Base-by-base conservation (phyloP, 2,113 vertebrate genomes). In the Callionymus lyra region DNA sequence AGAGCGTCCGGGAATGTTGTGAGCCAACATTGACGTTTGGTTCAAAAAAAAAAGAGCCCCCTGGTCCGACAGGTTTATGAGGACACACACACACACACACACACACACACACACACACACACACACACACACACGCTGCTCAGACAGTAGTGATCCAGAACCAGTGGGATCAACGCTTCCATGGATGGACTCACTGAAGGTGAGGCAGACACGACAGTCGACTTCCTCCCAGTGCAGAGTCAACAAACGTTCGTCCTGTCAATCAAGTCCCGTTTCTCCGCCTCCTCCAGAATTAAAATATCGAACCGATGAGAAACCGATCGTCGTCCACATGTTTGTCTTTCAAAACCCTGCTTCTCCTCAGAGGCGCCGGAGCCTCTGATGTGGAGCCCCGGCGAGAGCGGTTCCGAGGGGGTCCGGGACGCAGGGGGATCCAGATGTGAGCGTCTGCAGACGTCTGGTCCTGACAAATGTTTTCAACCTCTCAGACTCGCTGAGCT, bases 81-180 rank as follows among this genome's bases (percentile, higher is more conserved):
- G 47, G 16, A 11, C 67, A 18, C 31, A 15, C 40, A 11, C 35
- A 42, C 41, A 40, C n/a, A 16, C 14, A 34, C 10, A 34, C 41
- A 37, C 44, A 45, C 57, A 16, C 15, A 38, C 6, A 11, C n/a
- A n/a, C n/a, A n/a, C n/a, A n/a, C n/a, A n/a, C n/a, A n/a, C n/a
- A 11, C 67, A 18, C 31, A 15, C 40, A 11, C 35, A 42, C 41
- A 40, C n/a, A 16, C 14, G n/a, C n/a, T n/a, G n/a, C 76, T 70
- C 74, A 71, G 65, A 49, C 55, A 13, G 68, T 53, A 65, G 40
- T 80, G 79, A 85, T 68, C 81, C 84, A 54, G 74, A 84, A 82
- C 82, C 59, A 68, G 72, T 62, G 38, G 65, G 73, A 83, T 72
- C 72, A 77, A 40, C 38, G 44, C 62, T 48, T 65, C 37, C 50